These are phyloP conservation scores for Orientallactaga bullata DNA, from an alignment of 2,113 vertebrate genomes.

Conservation along the genomic window DNA sequence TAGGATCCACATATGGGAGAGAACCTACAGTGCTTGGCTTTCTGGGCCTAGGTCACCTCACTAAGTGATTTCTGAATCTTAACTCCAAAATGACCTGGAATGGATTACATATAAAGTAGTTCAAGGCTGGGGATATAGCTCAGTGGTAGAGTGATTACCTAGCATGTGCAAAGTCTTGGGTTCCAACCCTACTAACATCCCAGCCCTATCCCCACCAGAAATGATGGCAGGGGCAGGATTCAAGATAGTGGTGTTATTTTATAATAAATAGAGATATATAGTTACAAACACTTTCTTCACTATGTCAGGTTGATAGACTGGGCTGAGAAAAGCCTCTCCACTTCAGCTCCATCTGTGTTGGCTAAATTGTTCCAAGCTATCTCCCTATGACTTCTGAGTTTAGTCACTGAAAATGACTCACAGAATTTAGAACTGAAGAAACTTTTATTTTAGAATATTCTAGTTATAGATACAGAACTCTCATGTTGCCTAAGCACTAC, in stretches of 20 bases:
- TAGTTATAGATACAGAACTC: constrained; percentile 37
- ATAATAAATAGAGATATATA: background rate
- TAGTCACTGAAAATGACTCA: background rate
- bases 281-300: background rate
- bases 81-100: constrained; percentile 5
- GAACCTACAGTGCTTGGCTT: background rate
- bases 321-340: background rate
- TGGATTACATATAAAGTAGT: background rate
- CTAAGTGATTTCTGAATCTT: background rate
- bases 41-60: no score
- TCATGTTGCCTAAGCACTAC: background rate
- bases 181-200: background rate
- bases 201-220: background rate
- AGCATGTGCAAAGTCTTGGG: background rate
- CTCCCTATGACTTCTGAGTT: background rate
- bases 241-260: constrained; percentile 28
- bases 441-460: constrained; percentile 23
- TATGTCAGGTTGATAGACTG: background rate
- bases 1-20: no score
- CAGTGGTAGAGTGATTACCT: background rate
- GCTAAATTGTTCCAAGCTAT: background rate
- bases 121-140: background rate
- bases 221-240: background rate
- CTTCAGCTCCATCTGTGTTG: background rate
- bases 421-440: background rate